Evolutionary conservation across 1,140 invertebrate species (phyloP).

Genomic region (Halesus radiatus): DNA sequence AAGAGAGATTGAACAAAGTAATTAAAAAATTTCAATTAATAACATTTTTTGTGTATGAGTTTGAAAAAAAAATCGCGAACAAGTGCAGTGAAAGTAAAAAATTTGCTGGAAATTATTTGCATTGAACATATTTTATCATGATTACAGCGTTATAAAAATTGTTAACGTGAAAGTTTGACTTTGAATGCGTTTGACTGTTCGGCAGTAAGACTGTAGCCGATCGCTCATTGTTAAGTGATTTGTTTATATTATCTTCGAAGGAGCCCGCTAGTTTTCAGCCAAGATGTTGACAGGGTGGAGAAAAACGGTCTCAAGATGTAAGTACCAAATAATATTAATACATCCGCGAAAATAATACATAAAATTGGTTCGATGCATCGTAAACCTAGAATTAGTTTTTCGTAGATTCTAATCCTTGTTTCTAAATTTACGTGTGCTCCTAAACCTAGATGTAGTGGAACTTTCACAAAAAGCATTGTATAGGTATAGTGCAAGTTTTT

Average conservation of each 20-base stretch:
- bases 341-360: too few relatives aligned
- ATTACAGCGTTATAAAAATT: not conserved
- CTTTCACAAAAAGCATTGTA: too few relatives aligned
- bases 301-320: conserved; percentile 47
- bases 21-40: not conserved
- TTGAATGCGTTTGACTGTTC: not conserved
- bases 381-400: too few relatives aligned
- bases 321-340: conserved; percentile 14
- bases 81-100: conserved; percentile 6
- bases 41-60: too few relatives aligned
- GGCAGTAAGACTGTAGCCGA: conserved; percentile 1
- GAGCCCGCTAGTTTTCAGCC: not conserved
- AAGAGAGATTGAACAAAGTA: not conserved
- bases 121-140: conserved; percentile 1
- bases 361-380: too few relatives aligned
- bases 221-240: not conserved
- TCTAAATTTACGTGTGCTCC: too few relatives aligned
- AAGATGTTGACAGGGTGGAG: conserved; percentile 49
- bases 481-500: too few relatives aligned
- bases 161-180: not conserved
- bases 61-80: too few relatives aligned
- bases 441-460: too few relatives aligned
- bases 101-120: conserved; percentile 1
- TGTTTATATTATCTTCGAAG: not conserved
- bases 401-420: too few relatives aligned